These are phyloP conservation scores for Orchesellides sinensis DNA, from an alignment of 2,888 invertebrate species.

Conservation along the genomic window DNA sequence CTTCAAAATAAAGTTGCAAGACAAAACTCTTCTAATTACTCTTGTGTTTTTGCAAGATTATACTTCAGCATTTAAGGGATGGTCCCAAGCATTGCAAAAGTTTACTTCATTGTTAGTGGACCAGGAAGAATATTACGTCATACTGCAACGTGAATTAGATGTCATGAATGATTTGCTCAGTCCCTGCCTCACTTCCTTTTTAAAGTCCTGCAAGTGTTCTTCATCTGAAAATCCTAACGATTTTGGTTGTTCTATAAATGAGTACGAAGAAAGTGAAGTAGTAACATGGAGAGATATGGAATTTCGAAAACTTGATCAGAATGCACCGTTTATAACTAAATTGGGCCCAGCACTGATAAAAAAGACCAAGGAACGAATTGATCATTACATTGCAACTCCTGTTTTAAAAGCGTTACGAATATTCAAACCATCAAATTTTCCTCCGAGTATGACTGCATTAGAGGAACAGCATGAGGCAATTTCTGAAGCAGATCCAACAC, in stretches of 20 bases:
- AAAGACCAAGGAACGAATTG: not conserved
- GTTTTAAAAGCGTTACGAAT: not conserved
- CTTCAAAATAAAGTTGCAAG: not conserved
- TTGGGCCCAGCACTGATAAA: not conserved
- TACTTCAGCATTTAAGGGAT: slow-evolving; percentile 7
- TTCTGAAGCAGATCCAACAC: not conserved
- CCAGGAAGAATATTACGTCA: not conserved
- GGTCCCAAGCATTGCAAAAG: not conserved
- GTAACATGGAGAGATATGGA: not conserved
- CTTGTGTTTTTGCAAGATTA: slow-evolving; percentile 9
- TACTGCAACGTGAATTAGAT: not conserved
- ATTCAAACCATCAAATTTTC: not conserved
- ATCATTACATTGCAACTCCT: not conserved
- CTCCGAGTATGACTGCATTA: not conserved
- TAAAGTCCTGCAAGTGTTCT: not conserved
- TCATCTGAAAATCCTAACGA: not conserved
- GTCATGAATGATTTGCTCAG: not conserved
- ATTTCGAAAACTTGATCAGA: not conserved
- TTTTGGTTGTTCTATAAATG: slow-evolving; percentile 1
- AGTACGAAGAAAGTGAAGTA: not conserved
- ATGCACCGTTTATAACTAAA: not conserved
- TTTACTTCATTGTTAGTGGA: not conserved
- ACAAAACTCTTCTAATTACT: not conserved
- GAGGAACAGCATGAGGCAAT: not conserved
- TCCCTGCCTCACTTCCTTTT: not conserved